Evolutionary conservation across 2,888 invertebrate genomes (phyloP), one percentile per base, ranked within the genome.

Genomic region (Cephus sareptanus): DNA sequence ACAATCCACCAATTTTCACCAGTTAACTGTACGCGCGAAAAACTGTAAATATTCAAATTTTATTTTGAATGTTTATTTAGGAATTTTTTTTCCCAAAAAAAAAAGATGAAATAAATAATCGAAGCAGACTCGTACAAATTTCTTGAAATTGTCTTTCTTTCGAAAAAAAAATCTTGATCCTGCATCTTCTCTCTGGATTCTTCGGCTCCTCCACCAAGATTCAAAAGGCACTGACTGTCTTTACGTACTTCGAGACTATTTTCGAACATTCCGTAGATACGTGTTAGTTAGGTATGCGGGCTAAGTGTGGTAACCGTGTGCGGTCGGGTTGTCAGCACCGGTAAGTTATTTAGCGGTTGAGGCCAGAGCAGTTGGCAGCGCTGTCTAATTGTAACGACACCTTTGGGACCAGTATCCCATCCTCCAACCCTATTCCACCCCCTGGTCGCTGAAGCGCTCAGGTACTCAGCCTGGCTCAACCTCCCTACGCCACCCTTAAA

Each of bases 321-420:
- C 86, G 90, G 89, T 90, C 84, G 87, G 87, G 87, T 89, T 90
- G 90, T 90, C 90, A 89, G 89, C 90, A 89, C 89, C 86, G 87
- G 87, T 89, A 89, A 90, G 90, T 90, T 90, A 90, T 90, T 90
- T 90, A 90, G 89, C 87, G 89, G 89, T 88, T 86, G 89, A 89
- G 87, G 83, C 86, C 82, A 85, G 85, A 86, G 85, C 87, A 89
- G 89, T 89, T 89, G 90, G 90, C 89, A 88, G 88, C 84, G 84
- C 87, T 89, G 90, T 90, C 90, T 90, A 90, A 90, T 90, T 90
- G 89, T 90, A 90, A 90, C 90, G 90, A 89, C 87, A 89, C 90
- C 90, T 89, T 87, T 87, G 90, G 90, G 90, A 89, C 87, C 83
- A 69, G 70, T 80, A 76, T 78, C 79, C 75, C 78, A 80, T 69